phyloP scores from a whole-genome alignment of 2,888 invertebrate genomes.

The Temnothorax ravouxi region DNA sequence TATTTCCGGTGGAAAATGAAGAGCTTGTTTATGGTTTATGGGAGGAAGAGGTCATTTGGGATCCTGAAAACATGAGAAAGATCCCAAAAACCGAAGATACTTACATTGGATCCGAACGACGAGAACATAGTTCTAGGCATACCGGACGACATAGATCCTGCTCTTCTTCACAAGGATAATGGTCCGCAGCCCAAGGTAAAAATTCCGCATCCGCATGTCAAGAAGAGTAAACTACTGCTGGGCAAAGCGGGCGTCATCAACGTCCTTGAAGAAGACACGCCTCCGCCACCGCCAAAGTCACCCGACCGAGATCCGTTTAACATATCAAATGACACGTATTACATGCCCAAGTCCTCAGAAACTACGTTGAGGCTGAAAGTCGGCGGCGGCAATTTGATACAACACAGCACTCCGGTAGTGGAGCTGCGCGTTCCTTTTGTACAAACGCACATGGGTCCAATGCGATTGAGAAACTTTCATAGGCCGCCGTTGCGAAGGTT shows the following conservation, averaged over 20 bases:
- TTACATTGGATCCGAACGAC: conserved; percentile 98
- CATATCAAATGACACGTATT: conserved; percentile 98
- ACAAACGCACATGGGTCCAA: conserved; percentile 96
- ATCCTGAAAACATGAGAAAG: conserved; percentile 94
- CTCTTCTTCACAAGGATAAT: conserved; percentile 88
- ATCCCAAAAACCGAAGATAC: conserved; percentile 97
- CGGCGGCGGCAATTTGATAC: conserved; percentile 96
- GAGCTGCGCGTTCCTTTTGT: conserved; percentile 98
- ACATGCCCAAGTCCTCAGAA: conserved; percentile 95
- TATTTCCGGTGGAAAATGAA: conserved; percentile 99
- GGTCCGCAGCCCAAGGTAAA: conserved; percentile 95
- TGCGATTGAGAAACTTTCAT: conserved; percentile 96
- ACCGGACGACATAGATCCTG: conserved; percentile 98
- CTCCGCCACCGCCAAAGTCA: conserved; percentile 96
- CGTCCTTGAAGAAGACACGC: conserved; percentile 96
- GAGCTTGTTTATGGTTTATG: conserved; percentile 97
- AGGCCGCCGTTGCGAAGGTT: conserved; percentile 95
- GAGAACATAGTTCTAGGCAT: conserved; percentile 98
- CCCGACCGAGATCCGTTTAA: conserved; percentile 98
- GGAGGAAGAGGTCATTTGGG: conserved; percentile 99
- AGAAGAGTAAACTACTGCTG: conserved; percentile 96
- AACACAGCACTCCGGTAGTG: conserved; percentile 99
- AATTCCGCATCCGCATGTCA: conserved; percentile 97
- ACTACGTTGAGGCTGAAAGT: conserved; percentile 93
- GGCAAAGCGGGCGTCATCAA: conserved; percentile 99